These are phyloP conservation scores for Trissolcus basalis DNA, from an alignment of 1,140 invertebrate species.

Conservation along the genomic window DNA sequence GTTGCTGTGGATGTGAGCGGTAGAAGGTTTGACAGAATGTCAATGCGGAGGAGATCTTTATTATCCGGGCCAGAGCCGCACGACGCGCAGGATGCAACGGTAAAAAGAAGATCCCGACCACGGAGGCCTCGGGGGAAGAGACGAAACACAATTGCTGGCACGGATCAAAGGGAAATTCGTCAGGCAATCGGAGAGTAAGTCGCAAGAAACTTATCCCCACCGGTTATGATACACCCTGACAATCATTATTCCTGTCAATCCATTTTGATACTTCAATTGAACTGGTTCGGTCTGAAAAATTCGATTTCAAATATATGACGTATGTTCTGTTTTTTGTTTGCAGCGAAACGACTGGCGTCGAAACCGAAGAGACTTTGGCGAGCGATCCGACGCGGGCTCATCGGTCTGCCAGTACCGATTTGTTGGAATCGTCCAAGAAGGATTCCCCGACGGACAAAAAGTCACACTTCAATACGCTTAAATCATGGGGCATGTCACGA, in stretches of 20 bases:
- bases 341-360: slow-evolving; percentile 79
- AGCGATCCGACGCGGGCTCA: slow-evolving; percentile 78
- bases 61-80: slow-evolving; percentile 74
- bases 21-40: slow-evolving; percentile 90
- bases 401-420: slow-evolving; percentile 80
- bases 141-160: slow-evolving; percentile 92
- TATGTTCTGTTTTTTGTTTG: slow-evolving; percentile 36
- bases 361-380: slow-evolving; percentile 76
- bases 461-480: slow-evolving; percentile 87
- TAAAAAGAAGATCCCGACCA: slow-evolving; percentile 83
- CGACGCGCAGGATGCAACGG: slow-evolving; percentile 74
- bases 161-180: slow-evolving; percentile 89
- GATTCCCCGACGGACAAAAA: slow-evolving; percentile 81
- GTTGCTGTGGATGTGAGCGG: slow-evolving; percentile 92
- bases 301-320: not conserved
- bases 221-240: too few species aligned
- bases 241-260: too few species aligned
- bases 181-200: slow-evolving; percentile 86
- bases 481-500: slow-evolving; percentile 87
- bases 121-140: slow-evolving; percentile 86
- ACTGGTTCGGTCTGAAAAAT: too few species aligned
- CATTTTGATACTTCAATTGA: too few species aligned
- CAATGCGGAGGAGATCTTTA: slow-evolving; percentile 86
- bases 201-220: slow-evolving; percentile 13
- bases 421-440: slow-evolving; percentile 73